A percentile compares a stretch with the other conserved stretches of the same genome.
Evolutionary conservation across 2,113 vertebrate species (phyloP).

Genomic region (Lichenostomus cassidix): DNA sequence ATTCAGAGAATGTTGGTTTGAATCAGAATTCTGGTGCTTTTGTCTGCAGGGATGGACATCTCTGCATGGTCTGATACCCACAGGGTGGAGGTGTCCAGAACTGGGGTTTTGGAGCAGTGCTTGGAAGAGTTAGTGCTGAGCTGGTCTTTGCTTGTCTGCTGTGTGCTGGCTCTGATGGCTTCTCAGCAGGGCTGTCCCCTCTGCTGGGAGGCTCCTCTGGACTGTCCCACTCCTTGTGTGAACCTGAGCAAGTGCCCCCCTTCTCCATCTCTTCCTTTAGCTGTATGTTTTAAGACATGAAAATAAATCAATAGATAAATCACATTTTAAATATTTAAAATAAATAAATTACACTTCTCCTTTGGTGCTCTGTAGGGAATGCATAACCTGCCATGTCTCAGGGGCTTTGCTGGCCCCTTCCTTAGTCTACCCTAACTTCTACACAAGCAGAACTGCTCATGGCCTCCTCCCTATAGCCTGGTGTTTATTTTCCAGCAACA

Average conservation of each 20-base stretch:
- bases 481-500: neutral
- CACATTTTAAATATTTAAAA: no score
- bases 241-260: neutral
- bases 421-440: neutral
- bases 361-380: neutral
- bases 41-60: neutral
- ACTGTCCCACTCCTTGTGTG: neutral
- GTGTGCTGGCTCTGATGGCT: neutral
- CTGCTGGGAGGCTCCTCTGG: neutral
- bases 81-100: neutral
- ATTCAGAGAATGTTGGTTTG: neutral
- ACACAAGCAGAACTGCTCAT: neutral
- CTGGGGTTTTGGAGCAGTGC: neutral
- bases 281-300: neutral
- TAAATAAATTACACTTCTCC: neutral
- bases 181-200: neutral
- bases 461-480: neutral
- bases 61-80: neutral
- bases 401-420: neutral
- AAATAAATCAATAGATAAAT: no score
- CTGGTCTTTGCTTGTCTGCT: neutral
- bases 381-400: rapidly evolving
- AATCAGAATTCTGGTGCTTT: neutral
- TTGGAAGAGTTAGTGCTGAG: neutral
- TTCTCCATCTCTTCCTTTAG: rapidly evolving